Evolutionary conservation across 2,113 vertebrate species (phyloP), one percentile per base, ranked within the genome.

Genomic region (Alethe castanea): DNA sequence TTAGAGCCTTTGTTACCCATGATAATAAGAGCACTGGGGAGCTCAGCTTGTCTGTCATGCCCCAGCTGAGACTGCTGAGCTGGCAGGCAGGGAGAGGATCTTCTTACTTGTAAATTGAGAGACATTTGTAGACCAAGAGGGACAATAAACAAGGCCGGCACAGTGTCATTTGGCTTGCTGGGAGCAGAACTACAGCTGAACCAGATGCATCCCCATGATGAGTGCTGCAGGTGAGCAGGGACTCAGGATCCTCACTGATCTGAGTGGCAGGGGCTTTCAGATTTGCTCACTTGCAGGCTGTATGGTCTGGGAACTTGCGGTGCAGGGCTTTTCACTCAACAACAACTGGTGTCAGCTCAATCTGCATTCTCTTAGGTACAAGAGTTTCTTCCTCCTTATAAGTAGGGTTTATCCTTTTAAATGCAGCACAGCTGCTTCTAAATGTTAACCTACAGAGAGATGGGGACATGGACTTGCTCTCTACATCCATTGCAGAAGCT

Each of bases 41-140:
- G 77, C 86, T 86, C 84, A 64, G 92, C 65, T 72, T 44, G 90
- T 91, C 87, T 90, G 61, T 89, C 95, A 47, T 72, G 77, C n/a
- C 71, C 50, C 82, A 65, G 53, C 91, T 60, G 83, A 77, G 91
- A 5, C 65, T 36, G 89, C 65, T 17, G 93, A 82, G 87, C 93
- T 96, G 95, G 95, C 93, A 97, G 67, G 74, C 78, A 73, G 66
- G 78, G 64, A 56, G 26, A 90, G 95, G 95, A 97, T 96, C 96
- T 73, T 88, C 90, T 96, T 96, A 94, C 95, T n/a, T 92, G 95
- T 94, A 96, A 96, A 88, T 73, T 90, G 94, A 96, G 84, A 95
- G 93, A 91, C 38, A 54, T 62, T 31, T 62, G 62, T 40, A 78
- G 81, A 70, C 35, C 38, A 42, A 44, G 47, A 53, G 24, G 76